Evolutionary conservation across 2,113 vertebrate species (phyloP), one percentile per base, ranked within the genome.

Genomic region (Crotalus tigris): DNA sequence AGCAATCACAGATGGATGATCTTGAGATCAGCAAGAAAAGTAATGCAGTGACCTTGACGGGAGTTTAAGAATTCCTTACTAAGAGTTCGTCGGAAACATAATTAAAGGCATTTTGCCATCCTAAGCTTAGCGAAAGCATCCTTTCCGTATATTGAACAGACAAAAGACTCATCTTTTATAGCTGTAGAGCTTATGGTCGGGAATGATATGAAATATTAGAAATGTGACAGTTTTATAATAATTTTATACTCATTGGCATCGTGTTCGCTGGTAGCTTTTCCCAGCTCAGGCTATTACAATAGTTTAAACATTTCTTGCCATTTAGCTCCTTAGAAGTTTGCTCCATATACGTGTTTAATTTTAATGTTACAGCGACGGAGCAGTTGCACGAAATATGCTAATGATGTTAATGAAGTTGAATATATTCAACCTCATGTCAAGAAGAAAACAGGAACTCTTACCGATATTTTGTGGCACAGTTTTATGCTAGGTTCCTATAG

Each of bases 141-240:
- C 90, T 95, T 90, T 95, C 75, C 75, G 93, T 95, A 95, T 95
- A 89, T 91, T 93, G 95, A 97, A 94, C 94, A 97, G 95, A 94
- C 93, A 96, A n/a, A 96, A 97, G 95, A 97, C 96, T 97, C 44
- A 97, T 96, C 97, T 97, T 98, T 98, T 96, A 96, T 96, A 97
- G 96, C 96, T 97, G 94, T 94, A 90, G 96, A 97, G 96, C 97
- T 98, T 98, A 97, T 96, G 97, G 97, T 97, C 97, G 97, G 96
- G 96, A 97, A 95, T 94, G 95, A 97, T 97, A 96, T 96, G 96
- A 97, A 97, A 97, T 97, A 97, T 96, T 97, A 97, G 96, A 97
- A 97, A 96, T 97, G 95, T 97, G 97, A 97, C 95, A 96, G 95
- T 96, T 97, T 97, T 96, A 97, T 97, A 97, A 97, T 97, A 98